A percentile compares a stretch with the other conserved stretches of the same genome.
Evolutionary conservation across 2,888 invertebrate species (phyloP).

Genomic region (Hydroisotoma schaefferi): DNA sequence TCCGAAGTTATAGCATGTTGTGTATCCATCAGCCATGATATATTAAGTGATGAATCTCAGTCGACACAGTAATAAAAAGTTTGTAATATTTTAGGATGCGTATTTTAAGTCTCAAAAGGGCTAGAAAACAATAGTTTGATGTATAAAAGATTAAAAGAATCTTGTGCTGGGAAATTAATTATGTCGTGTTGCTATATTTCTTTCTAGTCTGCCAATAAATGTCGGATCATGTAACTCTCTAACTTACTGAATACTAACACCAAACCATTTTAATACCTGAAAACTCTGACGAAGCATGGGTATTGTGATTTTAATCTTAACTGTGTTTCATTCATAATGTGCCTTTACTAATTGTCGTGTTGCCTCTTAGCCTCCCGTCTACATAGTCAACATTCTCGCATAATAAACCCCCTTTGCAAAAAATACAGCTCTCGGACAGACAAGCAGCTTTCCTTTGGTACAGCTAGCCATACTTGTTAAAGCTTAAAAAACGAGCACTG

Average conservation of each 20-base stretch:
- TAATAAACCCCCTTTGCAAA: too few relatives aligned
- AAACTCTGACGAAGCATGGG: background rate
- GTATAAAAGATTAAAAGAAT: constrained; percentile 9
- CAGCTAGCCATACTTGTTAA: too few relatives aligned
- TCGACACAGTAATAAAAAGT: too few relatives aligned
- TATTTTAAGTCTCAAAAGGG: background rate
- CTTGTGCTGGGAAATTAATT: constrained; percentile 1
- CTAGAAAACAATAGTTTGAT: background rate
- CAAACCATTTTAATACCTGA: background rate
- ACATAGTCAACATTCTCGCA: too few relatives aligned
- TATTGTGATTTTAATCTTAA: constrained; percentile 1
- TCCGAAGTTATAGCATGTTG: background rate
- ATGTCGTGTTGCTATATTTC: constrained; percentile 27
- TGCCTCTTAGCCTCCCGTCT: too few relatives aligned
- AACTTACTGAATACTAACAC: background rate
- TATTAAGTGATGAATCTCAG: background rate
- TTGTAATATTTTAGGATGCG: background rate
- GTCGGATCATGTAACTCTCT: constrained; percentile 44
- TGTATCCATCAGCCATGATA: background rate
- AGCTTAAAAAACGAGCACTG: too few relatives aligned
- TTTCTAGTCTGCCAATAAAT: constrained; percentile 48
- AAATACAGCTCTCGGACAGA: too few relatives aligned
- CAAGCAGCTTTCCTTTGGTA: too few relatives aligned
- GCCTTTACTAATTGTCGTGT: too few relatives aligned
- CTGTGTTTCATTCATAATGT: too few relatives aligned